Conservation (phyloP, 2,888 invertebrate species). For the Pachymerium ferrugineum region DNA sequence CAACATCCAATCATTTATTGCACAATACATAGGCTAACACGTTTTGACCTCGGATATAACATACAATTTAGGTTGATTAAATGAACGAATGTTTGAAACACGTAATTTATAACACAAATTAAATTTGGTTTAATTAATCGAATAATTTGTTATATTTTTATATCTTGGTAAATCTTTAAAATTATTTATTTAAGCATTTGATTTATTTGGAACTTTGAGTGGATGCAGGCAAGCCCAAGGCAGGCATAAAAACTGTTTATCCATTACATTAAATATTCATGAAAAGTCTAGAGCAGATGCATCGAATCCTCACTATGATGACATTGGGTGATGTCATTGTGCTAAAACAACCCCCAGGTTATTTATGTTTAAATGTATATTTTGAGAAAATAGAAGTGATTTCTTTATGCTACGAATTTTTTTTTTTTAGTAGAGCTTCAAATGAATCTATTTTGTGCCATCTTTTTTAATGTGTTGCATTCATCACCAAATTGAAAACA, state of each 20-base stretch:
- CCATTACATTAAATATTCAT: constrained; percentile 24
- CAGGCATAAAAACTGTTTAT: constrained; percentile 15
- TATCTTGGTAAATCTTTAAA: too few species aligned
- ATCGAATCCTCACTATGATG: constrained; percentile 4
- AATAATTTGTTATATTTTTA: too few species aligned
- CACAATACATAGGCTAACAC: too few species aligned
- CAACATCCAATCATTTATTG: too few species aligned
- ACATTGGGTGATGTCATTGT: constrained; percentile 24
- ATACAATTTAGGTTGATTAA: too few species aligned
- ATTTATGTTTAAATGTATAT: constrained; percentile 14
- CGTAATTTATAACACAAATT: too few species aligned
- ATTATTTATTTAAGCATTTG: constrained; percentile 19
- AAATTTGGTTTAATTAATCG: too few species aligned
- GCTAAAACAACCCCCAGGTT: not conserved
- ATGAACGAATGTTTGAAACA: too few species aligned
- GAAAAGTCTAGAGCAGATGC: constrained; percentile 18
- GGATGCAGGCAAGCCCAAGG: not conserved
- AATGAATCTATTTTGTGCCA: not conserved
- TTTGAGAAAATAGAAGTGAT: not conserved
- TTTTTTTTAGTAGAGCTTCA: not conserved
- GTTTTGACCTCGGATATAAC: too few species aligned
- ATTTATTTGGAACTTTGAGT: constrained; percentile 6
- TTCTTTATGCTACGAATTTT: not conserved
- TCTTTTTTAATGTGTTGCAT: not conserved
- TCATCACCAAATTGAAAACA: not conserved